These are phyloP conservation scores for Callitettix versicolor DNA, from an alignment of 1,140 invertebrate species.

Conservation along the genomic window DNA sequence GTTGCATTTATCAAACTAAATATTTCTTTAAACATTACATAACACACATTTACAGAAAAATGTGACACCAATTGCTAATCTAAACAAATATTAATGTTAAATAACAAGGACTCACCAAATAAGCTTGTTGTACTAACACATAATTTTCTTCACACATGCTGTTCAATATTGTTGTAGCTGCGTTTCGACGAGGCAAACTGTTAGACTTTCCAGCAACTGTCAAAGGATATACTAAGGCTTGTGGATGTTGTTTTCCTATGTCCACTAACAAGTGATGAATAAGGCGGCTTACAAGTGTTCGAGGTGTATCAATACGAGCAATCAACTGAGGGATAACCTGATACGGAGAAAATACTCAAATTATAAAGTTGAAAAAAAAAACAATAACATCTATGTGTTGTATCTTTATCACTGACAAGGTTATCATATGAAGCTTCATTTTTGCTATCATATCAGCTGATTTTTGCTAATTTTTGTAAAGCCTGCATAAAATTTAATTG, in stretches of 20 bases:
- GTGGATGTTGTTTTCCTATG: conserved; percentile 80
- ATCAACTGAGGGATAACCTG: conserved; percentile 99
- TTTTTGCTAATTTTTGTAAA: background rate
- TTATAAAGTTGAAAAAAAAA: background rate
- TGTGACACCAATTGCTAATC: too few relatives aligned
- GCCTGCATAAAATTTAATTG: background rate
- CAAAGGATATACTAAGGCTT: conserved; percentile 92
- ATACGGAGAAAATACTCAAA: conserved; percentile 9
- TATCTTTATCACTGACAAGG: too few relatives aligned
- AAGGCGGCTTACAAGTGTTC: conserved; percentile 73
- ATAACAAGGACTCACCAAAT: conserved; percentile 52
- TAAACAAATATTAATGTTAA: too few relatives aligned
- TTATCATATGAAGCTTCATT: background rate
- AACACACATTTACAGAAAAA: background rate
- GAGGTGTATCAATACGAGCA: conserved; percentile 89
- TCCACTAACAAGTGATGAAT: conserved; percentile 91
- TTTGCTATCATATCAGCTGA: background rate
- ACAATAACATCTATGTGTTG: too few relatives aligned
- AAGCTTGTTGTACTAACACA: conserved; percentile 63
- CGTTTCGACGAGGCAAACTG: conserved; percentile 69
- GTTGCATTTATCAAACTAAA: background rate
- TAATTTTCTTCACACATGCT: conserved; percentile 91
- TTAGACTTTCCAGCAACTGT: conserved; percentile 96
- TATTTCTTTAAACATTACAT: background rate
- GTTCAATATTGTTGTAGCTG: conserved; percentile 91